Base-by-base conservation (phyloP, 2,797 vertebrate genomes). In the Pitangus sulphuratus region DNA sequence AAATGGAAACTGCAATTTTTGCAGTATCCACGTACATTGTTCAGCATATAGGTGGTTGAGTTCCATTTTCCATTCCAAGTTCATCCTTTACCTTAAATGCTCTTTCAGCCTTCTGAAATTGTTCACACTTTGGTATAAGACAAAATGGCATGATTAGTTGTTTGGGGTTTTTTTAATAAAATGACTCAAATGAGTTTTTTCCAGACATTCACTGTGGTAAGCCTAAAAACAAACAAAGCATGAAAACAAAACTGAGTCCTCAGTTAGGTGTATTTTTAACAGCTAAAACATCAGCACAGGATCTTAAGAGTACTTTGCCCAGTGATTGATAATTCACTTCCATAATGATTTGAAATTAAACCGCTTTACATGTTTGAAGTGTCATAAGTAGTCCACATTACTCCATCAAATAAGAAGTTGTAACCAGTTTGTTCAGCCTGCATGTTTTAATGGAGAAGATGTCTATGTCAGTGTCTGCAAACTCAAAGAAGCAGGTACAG, bases 1-100 rank as follows among this genome's bases (percentile, higher is more conserved):
- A 85, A 89, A 39, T 1, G 6, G 44, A 30, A 89, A 28, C 58
- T 50, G 85, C 65, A 44, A 8, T 84, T 93, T 50, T 62, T 2
- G 11, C 42, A 61, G 68, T 71, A 26, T 50, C 44, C 8, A 15
- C 16, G 7, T 65, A 24, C 48, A 51, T 83, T 85, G 12, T 80
- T 97, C 53, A 84, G 1, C 30, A 11, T 65, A 31, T 1, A 77
- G 44, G 16, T 58, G 19, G 21, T 44, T 37, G 33, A 80, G 42
- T 91, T 94, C 65, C 84, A 92, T 90, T 88, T 93, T 79, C 48
- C 95, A 93, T 96, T 93, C 57, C 71, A 94, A 83, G 77, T 77
- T 94, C 89, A 95, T 94, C 14, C 28, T 82, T 84, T 95, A 51
- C 28, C 69, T 94, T 65, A 78, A 82, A 54, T 58, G 4, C n/a